Evolutionary conservation across 2,888 invertebrate genomes (phyloP).

Genomic region (Timandra comae): DNA sequence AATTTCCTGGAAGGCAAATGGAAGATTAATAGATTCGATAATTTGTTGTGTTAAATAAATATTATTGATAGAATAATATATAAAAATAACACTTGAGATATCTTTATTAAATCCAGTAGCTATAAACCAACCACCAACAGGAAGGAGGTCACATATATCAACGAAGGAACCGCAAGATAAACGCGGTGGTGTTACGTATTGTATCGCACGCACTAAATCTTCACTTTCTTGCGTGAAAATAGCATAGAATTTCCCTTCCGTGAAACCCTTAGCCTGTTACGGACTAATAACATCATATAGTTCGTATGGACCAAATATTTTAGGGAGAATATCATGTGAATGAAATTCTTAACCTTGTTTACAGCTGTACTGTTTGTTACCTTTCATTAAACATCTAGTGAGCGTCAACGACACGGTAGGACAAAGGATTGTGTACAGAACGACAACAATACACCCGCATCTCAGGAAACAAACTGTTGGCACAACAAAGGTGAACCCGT

Average conservation of each 20-base stretch:
- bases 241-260: conserved; percentile 37
- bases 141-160: conserved; percentile 32
- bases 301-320: no score
- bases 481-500: conserved; percentile 38
- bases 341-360: conserved; percentile 22
- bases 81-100: no score
- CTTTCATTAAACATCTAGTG: conserved; percentile 22
- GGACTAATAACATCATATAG: no score
- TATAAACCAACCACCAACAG: conserved; percentile 11
- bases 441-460: conserved; percentile 60
- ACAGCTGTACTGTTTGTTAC: conserved; percentile 24
- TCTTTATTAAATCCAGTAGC: conserved; percentile 18
- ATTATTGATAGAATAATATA: no score
- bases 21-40: no score
- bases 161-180: conserved; percentile 34
- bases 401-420: not conserved
- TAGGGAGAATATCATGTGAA: conserved; percentile 43
- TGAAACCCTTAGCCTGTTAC: conserved; percentile 31
- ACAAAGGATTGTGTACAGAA: conserved; percentile 39
- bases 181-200: conserved; percentile 19
- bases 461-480: conserved; percentile 27
- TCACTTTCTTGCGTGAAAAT: conserved; percentile 41
- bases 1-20: no score
- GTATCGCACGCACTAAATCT: conserved; percentile 51
- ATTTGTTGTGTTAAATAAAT: no score